These are phyloP conservation scores for Saccostrea cuccullata DNA, from an alignment of 1,140 invertebrate species.

Conservation along the genomic window DNA sequence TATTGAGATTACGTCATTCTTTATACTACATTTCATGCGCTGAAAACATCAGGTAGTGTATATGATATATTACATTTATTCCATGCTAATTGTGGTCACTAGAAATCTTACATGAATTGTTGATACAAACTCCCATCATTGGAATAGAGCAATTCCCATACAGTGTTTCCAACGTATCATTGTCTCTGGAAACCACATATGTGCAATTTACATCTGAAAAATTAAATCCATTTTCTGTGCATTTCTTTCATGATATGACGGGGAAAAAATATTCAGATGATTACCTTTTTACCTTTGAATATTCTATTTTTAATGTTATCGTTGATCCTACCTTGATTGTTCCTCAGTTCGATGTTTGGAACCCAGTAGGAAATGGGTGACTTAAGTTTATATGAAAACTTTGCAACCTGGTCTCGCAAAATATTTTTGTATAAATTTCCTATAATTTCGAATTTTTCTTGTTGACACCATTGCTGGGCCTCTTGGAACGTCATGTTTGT, in stretches of 20 bases:
- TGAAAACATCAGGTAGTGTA: too few relatives aligned
- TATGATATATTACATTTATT: too few relatives aligned
- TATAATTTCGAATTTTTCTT: neutral
- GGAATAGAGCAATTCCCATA: neutral
- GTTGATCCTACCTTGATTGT: neutral
- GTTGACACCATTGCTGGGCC: neutral
- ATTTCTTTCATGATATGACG: too few relatives aligned
- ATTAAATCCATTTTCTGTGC: too few relatives aligned
- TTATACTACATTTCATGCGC: too few relatives aligned
- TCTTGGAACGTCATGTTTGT: neutral
- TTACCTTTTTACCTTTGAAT: too few relatives aligned
- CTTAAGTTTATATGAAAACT: neutral
- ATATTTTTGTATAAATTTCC: neutral
- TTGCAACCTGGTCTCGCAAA: neutral
- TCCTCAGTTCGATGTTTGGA: neutral
- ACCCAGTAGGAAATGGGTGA: neutral
- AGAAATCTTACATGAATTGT: neutral
- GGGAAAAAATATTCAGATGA: too few relatives aligned
- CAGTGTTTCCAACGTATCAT: neutral
- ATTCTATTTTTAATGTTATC: too few relatives aligned
- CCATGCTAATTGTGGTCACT: too few relatives aligned
- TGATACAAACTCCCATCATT: neutral
- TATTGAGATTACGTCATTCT: too few relatives aligned
- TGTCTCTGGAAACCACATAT: neutral
- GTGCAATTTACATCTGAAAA: neutral